A percentile compares a stretch with the other conserved stretches of the same genome.
phyloP scores from a whole-genome alignment of 2,888 invertebrate species.

The Phlogophora meticulosa region DNA sequence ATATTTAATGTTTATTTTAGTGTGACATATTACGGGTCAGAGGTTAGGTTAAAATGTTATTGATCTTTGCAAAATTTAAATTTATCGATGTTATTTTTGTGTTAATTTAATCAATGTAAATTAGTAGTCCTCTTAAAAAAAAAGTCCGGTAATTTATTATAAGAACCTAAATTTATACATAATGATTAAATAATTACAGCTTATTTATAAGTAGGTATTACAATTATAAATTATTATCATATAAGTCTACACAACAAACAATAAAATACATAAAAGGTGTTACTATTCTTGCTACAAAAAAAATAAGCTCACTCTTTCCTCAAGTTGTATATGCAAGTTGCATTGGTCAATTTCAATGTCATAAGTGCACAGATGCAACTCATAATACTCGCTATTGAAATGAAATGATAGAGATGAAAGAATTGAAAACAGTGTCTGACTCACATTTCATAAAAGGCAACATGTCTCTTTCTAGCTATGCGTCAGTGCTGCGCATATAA shows the following conservation, averaged over 20 bases:
- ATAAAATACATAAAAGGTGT: no score
- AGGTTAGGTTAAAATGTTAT: conserved; percentile 46
- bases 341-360: not conserved
- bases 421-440: not conserved
- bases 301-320: not conserved
- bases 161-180: not conserved
- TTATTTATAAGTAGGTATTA: not conserved
- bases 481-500: not conserved
- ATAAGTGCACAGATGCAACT: not conserved
- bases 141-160: not conserved
- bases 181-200: not conserved
- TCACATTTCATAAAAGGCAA: conserved; percentile 1
- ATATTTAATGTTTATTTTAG: conserved; percentile 56
- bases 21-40: conserved; percentile 45
- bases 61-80: conserved; percentile 47
- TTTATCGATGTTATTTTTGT: conserved; percentile 39
- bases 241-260: no score
- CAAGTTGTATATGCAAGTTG: no score
- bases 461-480: no score
- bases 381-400: not conserved
- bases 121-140: not conserved
- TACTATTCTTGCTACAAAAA: no score
- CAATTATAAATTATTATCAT: no score
- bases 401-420: not conserved
- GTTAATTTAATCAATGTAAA: conserved; percentile 39